These are phyloP conservation scores for Drosophila cracens DNA, from an alignment of 2,888 invertebrate species.

Conservation along the genomic window DNA sequence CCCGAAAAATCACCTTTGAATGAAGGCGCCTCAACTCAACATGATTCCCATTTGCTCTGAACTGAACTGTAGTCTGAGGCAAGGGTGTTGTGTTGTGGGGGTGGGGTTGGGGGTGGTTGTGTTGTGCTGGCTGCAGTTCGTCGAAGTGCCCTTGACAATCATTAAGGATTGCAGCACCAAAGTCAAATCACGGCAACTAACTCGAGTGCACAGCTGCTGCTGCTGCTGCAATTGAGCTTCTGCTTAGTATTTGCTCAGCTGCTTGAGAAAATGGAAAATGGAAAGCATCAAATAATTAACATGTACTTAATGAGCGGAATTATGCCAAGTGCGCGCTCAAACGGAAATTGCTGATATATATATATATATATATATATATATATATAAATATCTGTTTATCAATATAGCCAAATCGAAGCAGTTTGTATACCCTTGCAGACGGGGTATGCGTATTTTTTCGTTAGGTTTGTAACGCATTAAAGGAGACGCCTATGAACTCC, in stretches of 20 bases:
- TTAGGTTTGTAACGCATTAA: background rate
- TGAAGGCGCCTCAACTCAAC: conserved; percentile 29
- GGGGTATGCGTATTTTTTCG: background rate
- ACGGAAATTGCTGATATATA: background rate
- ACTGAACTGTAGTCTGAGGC: background rate
- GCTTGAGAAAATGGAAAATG: background rate
- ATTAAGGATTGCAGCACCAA: conserved; percentile 23
- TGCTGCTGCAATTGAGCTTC: background rate
- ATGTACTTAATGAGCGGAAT: background rate
- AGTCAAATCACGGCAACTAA: conserved; percentile 17
- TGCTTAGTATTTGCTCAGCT: background rate
- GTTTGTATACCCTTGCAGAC: background rate
- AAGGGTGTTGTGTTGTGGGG: background rate
- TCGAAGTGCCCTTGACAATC: conserved; percentile 14
- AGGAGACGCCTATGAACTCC: background rate
- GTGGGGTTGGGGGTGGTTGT: background rate
- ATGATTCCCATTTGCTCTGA: conserved; percentile 26
- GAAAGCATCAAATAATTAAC: background rate
- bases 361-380: too few relatives aligned
- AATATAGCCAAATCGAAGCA: background rate
- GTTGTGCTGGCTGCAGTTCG: conserved; percentile 11
- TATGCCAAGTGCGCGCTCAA: background rate
- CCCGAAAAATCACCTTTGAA: conserved; percentile 37
- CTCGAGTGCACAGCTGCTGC: conserved; percentile 24
- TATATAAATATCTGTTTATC: background rate